A percentile compares a stretch with the other conserved stretches of the same genome.
phyloP scores from a whole-genome alignment of 2,888 invertebrate species.

The Tricholauxania praeusta region DNA sequence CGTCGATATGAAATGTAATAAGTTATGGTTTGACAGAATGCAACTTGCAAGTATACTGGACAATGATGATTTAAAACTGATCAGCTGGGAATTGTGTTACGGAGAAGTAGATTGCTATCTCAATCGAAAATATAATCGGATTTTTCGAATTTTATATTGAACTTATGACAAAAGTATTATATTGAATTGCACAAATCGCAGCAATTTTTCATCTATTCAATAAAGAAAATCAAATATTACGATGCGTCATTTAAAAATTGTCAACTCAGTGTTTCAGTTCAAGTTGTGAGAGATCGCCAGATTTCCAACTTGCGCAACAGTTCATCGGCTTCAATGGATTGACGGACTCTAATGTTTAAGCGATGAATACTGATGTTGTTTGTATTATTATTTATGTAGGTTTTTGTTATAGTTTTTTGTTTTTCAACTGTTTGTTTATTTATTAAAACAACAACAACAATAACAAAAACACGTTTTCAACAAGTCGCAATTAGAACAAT shows the following conservation, averaged over 20 bases:
- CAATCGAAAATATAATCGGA: neutral
- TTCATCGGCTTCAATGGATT: constrained; percentile 25
- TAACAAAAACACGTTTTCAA: constrained; percentile 10
- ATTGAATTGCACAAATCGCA: neutral
- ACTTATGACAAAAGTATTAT: neutral
- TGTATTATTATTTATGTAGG: neutral
- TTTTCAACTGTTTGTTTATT: neutral
- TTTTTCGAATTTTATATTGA: neutral
- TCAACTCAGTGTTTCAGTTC: neutral
- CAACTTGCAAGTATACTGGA: no score
- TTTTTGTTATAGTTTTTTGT: neutral
- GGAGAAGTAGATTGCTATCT: no score
- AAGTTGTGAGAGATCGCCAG: neutral
- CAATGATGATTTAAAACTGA: no score
- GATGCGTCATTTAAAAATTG: no score
- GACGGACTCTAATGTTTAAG: neutral
- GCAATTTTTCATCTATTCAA: no score
- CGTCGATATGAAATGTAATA: neutral
- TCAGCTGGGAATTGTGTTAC: no score
- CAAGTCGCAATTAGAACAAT: constrained; percentile 24
- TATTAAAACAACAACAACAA: neutral
- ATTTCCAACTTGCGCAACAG: constrained; percentile 12
- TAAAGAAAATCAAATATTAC: no score
- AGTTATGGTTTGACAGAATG: no score
- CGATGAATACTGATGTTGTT: neutral